These are phyloP conservation scores for Folsomia candida DNA, from an alignment of 2,888 invertebrate species.

Conservation along the genomic window DNA sequence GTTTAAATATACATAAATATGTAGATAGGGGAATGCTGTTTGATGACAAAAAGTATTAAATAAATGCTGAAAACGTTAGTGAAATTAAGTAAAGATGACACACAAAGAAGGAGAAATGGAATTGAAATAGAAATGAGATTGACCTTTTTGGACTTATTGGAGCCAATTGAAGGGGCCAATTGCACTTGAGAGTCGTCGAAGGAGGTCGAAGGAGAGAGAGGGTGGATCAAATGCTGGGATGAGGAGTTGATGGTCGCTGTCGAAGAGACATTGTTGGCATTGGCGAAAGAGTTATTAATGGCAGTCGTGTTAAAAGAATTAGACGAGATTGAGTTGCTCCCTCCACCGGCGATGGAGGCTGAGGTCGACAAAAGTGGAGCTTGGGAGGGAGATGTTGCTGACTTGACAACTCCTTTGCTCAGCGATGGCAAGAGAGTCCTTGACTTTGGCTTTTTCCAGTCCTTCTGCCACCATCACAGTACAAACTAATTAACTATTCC, in stretches of 20 bases:
- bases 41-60: too few relatives aligned
- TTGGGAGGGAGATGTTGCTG: constrained; percentile 37
- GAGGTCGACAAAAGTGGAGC: constrained; percentile 43
- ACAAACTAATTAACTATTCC: constrained; percentile 29
- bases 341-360: constrained; percentile 34
- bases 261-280: constrained; percentile 22
- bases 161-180: constrained; percentile 19
- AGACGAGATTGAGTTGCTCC: constrained; percentile 19
- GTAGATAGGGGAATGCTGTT: too few relatives aligned
- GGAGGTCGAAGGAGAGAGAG: constrained; percentile 16
- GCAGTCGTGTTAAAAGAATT: neutral
- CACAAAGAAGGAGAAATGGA: constrained; percentile 9
- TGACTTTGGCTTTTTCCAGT: constrained; percentile 50
- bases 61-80: too few relatives aligned
- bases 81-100: too few relatives aligned
- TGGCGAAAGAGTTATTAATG: constrained; percentile 21
- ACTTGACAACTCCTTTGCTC: constrained; percentile 47
- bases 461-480: constrained; percentile 33
- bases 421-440: constrained; percentile 46
- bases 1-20: too few relatives aligned
- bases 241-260: constrained; percentile 9
- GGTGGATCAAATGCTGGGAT: constrained; percentile 20
- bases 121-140: constrained; percentile 25
- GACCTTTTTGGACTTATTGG: constrained; percentile 47
- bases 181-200: constrained; percentile 23